Conservation (phyloP, 1,140 invertebrate species). For the Heliconius himera region DNA sequence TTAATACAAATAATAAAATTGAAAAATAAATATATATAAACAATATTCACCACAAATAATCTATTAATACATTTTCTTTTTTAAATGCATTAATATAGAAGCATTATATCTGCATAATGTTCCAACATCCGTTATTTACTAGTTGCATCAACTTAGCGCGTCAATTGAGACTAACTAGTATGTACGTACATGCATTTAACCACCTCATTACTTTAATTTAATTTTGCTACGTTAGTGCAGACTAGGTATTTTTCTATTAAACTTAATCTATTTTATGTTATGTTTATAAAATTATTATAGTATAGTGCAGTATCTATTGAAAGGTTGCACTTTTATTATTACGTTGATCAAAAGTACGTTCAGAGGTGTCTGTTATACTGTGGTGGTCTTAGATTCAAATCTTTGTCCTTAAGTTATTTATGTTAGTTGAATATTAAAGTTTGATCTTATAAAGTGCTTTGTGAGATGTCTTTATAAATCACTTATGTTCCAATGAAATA, state of each 20-base stretch:
- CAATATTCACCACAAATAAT: neutral
- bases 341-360: too few species aligned
- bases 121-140: conserved; percentile 1
- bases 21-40: neutral
- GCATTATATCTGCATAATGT: neutral
- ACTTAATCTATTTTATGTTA: conserved; percentile 2
- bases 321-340: neutral
- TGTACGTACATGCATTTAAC: neutral
- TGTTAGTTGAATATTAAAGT: too few species aligned
- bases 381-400: too few species aligned
- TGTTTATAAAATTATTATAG: neutral
- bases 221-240: neutral
- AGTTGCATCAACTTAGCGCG: neutral
- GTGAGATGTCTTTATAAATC: too few species aligned
- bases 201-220: conserved; percentile 3
- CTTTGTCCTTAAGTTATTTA: too few species aligned
- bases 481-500: too few species aligned
- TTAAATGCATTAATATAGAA: neutral
- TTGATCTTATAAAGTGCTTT: too few species aligned
- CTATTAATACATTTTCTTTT: neutral
- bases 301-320: neutral
- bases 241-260: conserved; percentile 2
- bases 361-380: too few species aligned
- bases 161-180: conserved; percentile 6
- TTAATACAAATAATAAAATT: neutral